phyloP scores from a whole-genome alignment of 2,888 invertebrate genomes.

The Nipponacmea schrenckii region DNA sequence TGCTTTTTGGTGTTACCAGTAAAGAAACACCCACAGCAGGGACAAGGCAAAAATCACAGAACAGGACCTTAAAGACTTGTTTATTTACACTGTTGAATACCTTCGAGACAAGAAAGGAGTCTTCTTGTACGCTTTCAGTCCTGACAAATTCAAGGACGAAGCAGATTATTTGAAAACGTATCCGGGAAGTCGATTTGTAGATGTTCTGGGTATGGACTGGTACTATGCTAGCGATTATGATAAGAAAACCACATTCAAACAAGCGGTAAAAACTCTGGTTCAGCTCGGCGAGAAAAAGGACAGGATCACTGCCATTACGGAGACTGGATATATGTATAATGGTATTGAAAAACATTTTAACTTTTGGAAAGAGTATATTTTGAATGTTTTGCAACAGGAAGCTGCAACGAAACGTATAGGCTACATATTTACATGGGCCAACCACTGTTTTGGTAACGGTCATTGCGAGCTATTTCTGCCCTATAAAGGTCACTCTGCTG shows the following conservation, averaged over 20 bases:
- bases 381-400: slow-evolving; percentile 22
- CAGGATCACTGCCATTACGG: slow-evolving; percentile 35
- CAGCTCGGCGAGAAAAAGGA: slow-evolving; percentile 24
- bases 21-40: too few relatives aligned
- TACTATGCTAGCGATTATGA: slow-evolving; percentile 25
- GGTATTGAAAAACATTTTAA: slow-evolving; percentile 24
- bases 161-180: slow-evolving; percentile 29
- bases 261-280: slow-evolving; percentile 19
- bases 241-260: slow-evolving; percentile 11
- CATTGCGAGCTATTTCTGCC: slow-evolving; percentile 18
- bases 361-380: slow-evolving; percentile 31
- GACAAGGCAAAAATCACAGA: slow-evolving; percentile 23
- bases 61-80: slow-evolving; percentile 30
- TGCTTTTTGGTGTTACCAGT: too few relatives aligned
- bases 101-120: slow-evolving; percentile 31
- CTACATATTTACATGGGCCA: slow-evolving; percentile 32
- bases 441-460: slow-evolving; percentile 22
- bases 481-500: slow-evolving; percentile 28
- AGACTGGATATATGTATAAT: slow-evolving; percentile 26
- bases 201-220: slow-evolving; percentile 31
- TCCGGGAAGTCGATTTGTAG: slow-evolving; percentile 34
- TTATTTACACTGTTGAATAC: slow-evolving; percentile 27
- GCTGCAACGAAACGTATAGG: slow-evolving; percentile 21
- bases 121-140: slow-evolving; percentile 34
- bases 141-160: slow-evolving; percentile 20